Percentiles rank a stretch among this genome's conserved stretches.
These are phyloP conservation scores for Lates calcarifer DNA, from an alignment of 2,113 vertebrate genomes.

Conservation along the genomic window DNA sequence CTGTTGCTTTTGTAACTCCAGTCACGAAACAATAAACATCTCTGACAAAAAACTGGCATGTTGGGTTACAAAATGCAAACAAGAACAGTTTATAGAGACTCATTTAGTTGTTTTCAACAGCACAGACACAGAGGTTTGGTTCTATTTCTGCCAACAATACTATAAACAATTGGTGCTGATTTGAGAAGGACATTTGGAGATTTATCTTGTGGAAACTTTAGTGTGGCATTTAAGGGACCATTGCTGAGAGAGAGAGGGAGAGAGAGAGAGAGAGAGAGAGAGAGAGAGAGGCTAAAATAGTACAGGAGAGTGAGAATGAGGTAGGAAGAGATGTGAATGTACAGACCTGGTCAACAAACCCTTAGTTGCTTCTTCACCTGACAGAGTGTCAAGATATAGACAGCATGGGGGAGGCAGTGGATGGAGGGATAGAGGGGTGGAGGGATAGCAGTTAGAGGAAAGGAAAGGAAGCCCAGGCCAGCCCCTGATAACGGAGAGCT, in stretches of 20 bases:
- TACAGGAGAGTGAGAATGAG: constrained; percentile 21
- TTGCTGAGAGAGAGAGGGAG: constrained; percentile 4
- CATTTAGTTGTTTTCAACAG: constrained; percentile 67
- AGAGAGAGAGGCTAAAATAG: constrained; percentile 18
- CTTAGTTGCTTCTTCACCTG: constrained; percentile 66
- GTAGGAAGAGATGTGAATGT: constrained; percentile 19
- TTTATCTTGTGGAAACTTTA: constrained; percentile 41
- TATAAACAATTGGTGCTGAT: constrained; percentile 65
- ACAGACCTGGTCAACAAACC: constrained; percentile 67
- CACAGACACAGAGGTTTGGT: constrained; percentile 52
- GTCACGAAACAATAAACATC: constrained; percentile 68
- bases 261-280: neutral
- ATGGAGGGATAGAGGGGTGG: constrained; percentile 21
- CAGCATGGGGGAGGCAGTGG: constrained; percentile 24
- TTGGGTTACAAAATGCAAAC: constrained; percentile 59
- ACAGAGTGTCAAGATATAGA: constrained; percentile 68
- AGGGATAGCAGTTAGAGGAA: constrained; percentile 64
- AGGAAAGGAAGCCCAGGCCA: constrained; percentile 64
- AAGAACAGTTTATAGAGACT: constrained; percentile 48
- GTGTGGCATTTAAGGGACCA: constrained; percentile 40
- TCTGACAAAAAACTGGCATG: constrained; percentile 49
- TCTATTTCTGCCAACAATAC: constrained; percentile 48
- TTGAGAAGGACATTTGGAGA: constrained; percentile 24
- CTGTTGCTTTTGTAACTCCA: constrained; percentile 65
- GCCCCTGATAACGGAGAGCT: constrained; percentile 77